Percentiles rank a stretch among this genome's conserved stretches.
Conservation (phyloP, 2,888 invertebrate genomes). For the Apamea monoglypha region DNA sequence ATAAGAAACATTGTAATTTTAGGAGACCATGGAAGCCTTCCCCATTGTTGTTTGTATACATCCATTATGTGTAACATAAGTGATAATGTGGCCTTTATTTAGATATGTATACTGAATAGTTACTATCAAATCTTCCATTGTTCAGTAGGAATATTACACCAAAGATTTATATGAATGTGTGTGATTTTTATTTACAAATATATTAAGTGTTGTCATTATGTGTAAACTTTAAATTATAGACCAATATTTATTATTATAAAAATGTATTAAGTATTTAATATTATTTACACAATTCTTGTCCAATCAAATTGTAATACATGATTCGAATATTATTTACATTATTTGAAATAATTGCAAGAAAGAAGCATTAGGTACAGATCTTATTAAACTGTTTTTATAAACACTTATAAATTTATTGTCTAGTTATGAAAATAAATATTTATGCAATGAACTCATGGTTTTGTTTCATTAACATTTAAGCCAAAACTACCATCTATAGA, state of each 20-base stretch:
- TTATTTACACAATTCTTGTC: slow-evolving; percentile 48
- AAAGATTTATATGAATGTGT: slow-evolving; percentile 54
- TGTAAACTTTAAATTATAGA: slow-evolving; percentile 44
- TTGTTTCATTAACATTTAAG: slow-evolving; percentile 11
- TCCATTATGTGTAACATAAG: slow-evolving; percentile 71
- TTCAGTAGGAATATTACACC: slow-evolving; percentile 72
- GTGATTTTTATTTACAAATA: slow-evolving; percentile 55
- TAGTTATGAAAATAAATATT: slow-evolving; percentile 59
- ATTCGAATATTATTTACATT: slow-evolving; percentile 13
- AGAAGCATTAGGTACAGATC: slow-evolving; percentile 15
- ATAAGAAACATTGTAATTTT: slow-evolving; percentile 43
- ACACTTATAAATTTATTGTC: slow-evolving; percentile 43
- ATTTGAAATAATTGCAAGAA: slow-evolving; percentile 8
- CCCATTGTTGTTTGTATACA: slow-evolving; percentile 56
- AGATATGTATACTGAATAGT: slow-evolving; percentile 73
- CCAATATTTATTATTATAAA: slow-evolving; percentile 33
- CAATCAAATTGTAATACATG: slow-evolving; percentile 29
- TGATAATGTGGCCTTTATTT: slow-evolving; percentile 87
- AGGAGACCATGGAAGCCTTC: slow-evolving; percentile 59
- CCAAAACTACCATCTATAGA: background rate
- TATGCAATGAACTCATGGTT: slow-evolving; percentile 37
- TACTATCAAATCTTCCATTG: slow-evolving; percentile 80
- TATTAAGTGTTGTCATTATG: slow-evolving; percentile 52
- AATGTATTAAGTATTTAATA: slow-evolving; percentile 37
- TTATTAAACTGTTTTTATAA: slow-evolving; percentile 36